phyloP scores from a whole-genome alignment of 2,888 invertebrate genomes.

The Idaea aversata region DNA sequence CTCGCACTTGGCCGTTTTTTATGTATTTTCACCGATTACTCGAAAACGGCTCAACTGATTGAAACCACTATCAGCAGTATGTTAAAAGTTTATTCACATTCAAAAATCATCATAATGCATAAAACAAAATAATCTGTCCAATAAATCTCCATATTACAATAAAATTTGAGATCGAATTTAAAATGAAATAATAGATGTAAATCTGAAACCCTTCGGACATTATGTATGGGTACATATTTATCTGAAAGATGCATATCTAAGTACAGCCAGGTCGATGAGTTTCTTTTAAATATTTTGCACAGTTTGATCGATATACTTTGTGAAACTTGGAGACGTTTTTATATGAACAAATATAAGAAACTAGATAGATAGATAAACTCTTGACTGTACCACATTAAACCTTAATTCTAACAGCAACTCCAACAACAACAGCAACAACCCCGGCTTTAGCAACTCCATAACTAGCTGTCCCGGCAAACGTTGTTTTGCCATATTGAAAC shows the following conservation, averaged over 20 bases:
- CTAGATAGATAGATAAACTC: no score
- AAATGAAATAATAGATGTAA: not conserved
- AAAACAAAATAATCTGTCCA: not conserved
- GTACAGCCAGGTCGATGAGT: not conserved
- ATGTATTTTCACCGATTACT: no score
- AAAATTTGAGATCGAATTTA: not conserved
- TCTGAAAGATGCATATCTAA: not conserved
- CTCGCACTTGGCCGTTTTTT: no score
- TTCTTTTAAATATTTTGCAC: not conserved
- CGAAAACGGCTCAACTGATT: no score
- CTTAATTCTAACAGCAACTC: no score
- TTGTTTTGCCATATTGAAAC: no score
- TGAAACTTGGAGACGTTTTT: not conserved
- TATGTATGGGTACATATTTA: not conserved
- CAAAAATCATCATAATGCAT: not conserved
- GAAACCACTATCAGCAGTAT: not conserved
- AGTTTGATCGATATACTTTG: not conserved
- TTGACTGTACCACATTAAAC: no score
- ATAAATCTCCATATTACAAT: constrained; percentile 3
- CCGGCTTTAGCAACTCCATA: no score
- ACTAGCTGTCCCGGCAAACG: no score
- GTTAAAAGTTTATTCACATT: not conserved
- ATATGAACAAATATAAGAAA: not conserved
- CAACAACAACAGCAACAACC: no score
- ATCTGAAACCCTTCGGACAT: not conserved